These are phyloP conservation scores for Mirounga angustirostris DNA, from an alignment of 2,113 vertebrate genomes.

Conservation along the genomic window DNA sequence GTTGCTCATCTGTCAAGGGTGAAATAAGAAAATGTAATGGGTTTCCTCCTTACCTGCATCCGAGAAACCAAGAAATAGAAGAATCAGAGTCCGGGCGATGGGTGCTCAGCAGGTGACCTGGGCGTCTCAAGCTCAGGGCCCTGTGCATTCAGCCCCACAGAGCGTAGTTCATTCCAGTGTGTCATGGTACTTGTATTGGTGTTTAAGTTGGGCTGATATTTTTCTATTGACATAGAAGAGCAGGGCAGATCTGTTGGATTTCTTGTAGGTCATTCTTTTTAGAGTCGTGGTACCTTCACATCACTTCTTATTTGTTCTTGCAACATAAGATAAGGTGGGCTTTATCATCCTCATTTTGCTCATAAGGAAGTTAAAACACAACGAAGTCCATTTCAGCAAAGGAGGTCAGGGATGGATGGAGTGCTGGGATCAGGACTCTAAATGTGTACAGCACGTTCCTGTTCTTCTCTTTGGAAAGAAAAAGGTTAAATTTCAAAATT, in stretches of 20 bases:
- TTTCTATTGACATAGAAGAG: background rate
- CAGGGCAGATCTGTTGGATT: background rate
- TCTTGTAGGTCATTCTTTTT: background rate
- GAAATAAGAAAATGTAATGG: background rate
- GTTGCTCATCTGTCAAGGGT: background rate
- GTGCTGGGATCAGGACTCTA: background rate
- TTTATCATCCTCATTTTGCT: background rate
- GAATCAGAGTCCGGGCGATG: background rate
- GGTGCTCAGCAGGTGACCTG: background rate
- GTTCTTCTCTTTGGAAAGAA: background rate
- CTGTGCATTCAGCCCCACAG: background rate
- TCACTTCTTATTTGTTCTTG: background rate
- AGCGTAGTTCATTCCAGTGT: background rate
- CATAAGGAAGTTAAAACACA: background rate
- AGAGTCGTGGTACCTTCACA: background rate
- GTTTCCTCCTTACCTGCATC: background rate
- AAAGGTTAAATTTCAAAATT: background rate
- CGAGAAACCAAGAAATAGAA: background rate
- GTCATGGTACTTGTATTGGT: background rate
- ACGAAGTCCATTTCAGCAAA: constrained; percentile 28
- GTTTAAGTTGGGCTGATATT: background rate
- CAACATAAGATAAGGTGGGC: background rate
- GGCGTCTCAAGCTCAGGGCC: background rate
- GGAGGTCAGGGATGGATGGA: background rate
- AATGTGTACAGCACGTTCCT: background rate